Base-by-base conservation (phyloP, 2,888 invertebrate genomes). In the Drosophila kanekoi region DNA sequence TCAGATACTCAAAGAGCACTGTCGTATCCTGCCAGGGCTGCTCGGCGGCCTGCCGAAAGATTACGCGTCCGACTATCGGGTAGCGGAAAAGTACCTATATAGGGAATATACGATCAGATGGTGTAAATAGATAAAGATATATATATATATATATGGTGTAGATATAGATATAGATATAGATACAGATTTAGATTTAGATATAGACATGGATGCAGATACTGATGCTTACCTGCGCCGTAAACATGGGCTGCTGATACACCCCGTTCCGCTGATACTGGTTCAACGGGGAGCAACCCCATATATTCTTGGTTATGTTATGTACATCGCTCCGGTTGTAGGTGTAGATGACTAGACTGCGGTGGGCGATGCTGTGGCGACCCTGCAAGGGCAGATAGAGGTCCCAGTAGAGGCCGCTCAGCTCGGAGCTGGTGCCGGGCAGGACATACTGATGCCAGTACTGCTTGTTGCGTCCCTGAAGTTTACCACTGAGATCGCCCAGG, bases 401-500 rank as follows among this genome's bases (percentile, higher is more conserved):
- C 95, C 96, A 96, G 90, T 96, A 96, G 38, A 94, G 92, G 0
- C 96, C 96, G 72, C 94, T 95, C 13, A 97, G 93, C 91, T 96
- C 96, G 57, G 95, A 95, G 48, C 96, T 95, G 38, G 94, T 91
- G 1, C 95, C 96, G 0, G 95, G 94, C 49, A 96, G 93, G 28
- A 96, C 93, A 81, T 95, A 94, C 80, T 94, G 94, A 85, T 95
- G 95, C 90, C 95, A 95, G 47, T 94, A 93, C 76, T 95, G 94
- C 84, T 95, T 95, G 38, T 96, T 96, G 61, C 96, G 94, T 13
- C 94, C 95, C 77, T 96, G 95, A 72, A 96, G 94, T 92, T 98
- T 98, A 18, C 98, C 98, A 57, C 97, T 96, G 11, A 98, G 92
- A 90, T 98, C 98, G 0, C 98, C 98, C 3, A 98, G 93, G 1